A percentile compares a stretch with the other conserved stretches of the same genome.
These are phyloP conservation scores for Serinus canaria DNA, from an alignment of 2,113 vertebrate species.

Conservation along the genomic window DNA sequence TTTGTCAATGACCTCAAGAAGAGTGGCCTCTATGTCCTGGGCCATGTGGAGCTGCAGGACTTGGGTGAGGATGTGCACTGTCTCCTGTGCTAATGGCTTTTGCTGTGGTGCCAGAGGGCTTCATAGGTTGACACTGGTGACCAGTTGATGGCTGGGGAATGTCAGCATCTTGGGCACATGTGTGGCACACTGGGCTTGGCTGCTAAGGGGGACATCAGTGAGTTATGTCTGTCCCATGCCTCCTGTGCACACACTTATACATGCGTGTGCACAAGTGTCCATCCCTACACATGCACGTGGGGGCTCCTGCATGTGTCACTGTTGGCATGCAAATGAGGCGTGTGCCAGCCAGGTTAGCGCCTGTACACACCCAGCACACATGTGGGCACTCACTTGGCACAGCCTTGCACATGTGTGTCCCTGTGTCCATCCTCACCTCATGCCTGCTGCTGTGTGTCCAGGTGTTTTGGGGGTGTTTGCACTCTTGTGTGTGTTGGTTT, in stretches of 20 bases:
- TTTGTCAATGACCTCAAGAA: constrained; percentile 98
- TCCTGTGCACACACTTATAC: not conserved
- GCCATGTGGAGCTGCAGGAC: constrained; percentile 89
- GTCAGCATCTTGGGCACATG: accelerated
- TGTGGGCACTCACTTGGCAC: accelerated
- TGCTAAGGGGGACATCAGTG: not conserved
- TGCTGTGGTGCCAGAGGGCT: not conserved
- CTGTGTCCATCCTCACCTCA: not conserved
- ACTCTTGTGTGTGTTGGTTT: not conserved
- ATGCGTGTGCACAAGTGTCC: accelerated
- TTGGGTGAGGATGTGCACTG: constrained; percentile 79
- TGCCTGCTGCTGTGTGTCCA: not conserved
- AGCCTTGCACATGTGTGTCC: accelerated
- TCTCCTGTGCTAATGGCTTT: not conserved
- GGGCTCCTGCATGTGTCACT: accelerated
- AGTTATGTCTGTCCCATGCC: not conserved
- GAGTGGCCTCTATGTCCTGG: constrained; percentile 93
- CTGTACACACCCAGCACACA: accelerated
- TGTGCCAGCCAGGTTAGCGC: accelerated
- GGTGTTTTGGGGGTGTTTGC: accelerated
- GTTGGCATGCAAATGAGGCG: accelerated
- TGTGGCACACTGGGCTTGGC: not conserved
- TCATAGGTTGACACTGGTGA: not conserved
- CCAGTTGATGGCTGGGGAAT: not conserved
- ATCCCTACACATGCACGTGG: accelerated